A percentile compares a stretch with the other conserved stretches of the same genome.
Evolutionary conservation across 2,113 vertebrate genomes (phyloP).

Genomic region (Python bivittatus): DNA sequence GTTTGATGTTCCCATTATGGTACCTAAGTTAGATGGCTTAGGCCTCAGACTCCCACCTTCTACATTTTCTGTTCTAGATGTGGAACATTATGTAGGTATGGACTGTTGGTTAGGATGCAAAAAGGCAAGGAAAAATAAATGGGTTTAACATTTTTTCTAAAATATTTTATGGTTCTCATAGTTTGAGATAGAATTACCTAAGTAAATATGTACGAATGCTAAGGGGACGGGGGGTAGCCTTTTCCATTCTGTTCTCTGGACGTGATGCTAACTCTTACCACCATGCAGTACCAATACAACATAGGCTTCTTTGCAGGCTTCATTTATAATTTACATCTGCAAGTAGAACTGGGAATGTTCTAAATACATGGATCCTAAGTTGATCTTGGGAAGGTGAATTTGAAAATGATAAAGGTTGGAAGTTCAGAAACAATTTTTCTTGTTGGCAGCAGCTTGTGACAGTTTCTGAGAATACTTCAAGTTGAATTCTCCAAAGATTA

Average conservation of each 20-base stretch:
- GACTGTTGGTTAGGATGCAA: slow-evolving; percentile 24
- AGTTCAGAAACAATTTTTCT: not conserved
- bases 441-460: not conserved
- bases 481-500: not conserved
- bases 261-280: not conserved
- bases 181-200: not conserved
- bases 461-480: not conserved
- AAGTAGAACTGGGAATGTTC: not conserved
- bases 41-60: slow-evolving; percentile 89
- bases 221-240: not conserved
- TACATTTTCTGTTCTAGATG: slow-evolving; percentile 89
- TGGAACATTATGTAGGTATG: slow-evolving; percentile 97
- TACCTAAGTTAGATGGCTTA: slow-evolving; percentile 89
- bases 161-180: not conserved
- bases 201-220: not conserved
- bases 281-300: not conserved
- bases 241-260: not conserved
- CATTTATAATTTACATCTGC: not conserved
- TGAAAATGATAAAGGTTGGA: not conserved
- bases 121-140: slow-evolving; percentile 26
- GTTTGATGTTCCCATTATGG: slow-evolving; percentile 89
- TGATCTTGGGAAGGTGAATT: not conserved
- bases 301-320: not conserved
- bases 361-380: not conserved
- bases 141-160: not conserved